A percentile compares a stretch with the other conserved stretches of the same genome.
Conservation (phyloP, 1,140 invertebrate genomes). For the Hylaeus anthracinus region DNA sequence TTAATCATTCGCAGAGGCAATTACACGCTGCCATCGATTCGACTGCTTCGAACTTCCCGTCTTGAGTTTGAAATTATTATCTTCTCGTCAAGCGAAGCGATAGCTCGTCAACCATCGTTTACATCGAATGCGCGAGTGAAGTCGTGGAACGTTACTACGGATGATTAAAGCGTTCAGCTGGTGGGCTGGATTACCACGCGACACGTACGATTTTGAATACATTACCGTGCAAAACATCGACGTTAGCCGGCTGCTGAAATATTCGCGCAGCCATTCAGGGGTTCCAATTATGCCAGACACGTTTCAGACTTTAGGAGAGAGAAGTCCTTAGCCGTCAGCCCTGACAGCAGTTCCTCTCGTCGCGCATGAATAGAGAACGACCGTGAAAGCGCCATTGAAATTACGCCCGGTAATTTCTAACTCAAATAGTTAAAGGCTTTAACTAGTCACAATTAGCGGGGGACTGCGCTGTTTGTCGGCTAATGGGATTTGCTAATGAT, state of each 20-base stretch:
- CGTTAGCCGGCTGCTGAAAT: slow-evolving; percentile 48
- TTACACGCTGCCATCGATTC: not conserved
- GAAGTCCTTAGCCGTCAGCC: slow-evolving; percentile 66
- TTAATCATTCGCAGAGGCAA: not conserved
- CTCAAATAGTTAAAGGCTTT: slow-evolving; percentile 75
- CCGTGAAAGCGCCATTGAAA: slow-evolving; percentile 75
- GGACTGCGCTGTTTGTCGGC: slow-evolving; percentile 52
- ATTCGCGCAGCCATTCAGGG: slow-evolving; percentile 53
- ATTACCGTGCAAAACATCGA: slow-evolving; percentile 48
- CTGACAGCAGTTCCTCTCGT: slow-evolving; percentile 72
- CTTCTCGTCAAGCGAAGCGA: slow-evolving; percentile 6
- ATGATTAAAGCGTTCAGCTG: slow-evolving; percentile 32
- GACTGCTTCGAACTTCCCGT: not conserved
- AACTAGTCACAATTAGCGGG: slow-evolving; percentile 74
- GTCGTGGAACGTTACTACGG: slow-evolving; percentile 16
- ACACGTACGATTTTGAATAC: slow-evolving; percentile 57
- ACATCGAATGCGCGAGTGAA: slow-evolving; percentile 25
- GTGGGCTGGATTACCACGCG: slow-evolving; percentile 23
- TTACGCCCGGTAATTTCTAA: slow-evolving; percentile 74
- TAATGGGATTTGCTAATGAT: slow-evolving; percentile 62
- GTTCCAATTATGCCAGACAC: slow-evolving; percentile 70
- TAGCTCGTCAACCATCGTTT: slow-evolving; percentile 35
- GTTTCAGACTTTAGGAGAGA: slow-evolving; percentile 68
- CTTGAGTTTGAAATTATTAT: slow-evolving; percentile 33
- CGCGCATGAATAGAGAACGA: slow-evolving; percentile 71